A percentile compares a stretch with the other conserved stretches of the same genome.
Evolutionary conservation across 2,797 vertebrate species (phyloP).

Genomic region (Erethizon dorsatum): DNA sequence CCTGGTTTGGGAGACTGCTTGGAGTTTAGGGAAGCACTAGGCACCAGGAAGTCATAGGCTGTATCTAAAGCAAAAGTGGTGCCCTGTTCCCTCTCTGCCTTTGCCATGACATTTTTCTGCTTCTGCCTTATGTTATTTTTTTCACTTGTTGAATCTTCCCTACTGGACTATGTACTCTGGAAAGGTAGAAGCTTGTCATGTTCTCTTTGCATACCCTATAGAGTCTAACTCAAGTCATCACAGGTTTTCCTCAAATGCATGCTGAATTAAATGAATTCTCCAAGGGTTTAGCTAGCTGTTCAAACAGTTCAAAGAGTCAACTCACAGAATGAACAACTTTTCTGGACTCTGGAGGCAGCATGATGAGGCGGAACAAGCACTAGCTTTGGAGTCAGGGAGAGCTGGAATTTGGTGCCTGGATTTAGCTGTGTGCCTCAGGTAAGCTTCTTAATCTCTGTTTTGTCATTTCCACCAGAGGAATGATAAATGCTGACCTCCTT

Average conservation of each 20-base stretch:
- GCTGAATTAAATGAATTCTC: slow-evolving; percentile 47
- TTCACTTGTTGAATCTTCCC: slow-evolving; percentile 30
- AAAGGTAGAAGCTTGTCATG: slow-evolving; percentile 45
- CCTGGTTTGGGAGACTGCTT: not conserved
- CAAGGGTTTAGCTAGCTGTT: slow-evolving; percentile 56
- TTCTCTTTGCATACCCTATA: slow-evolving; percentile 33
- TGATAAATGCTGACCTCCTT: slow-evolving; percentile 52
- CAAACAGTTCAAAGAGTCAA: slow-evolving; percentile 33
- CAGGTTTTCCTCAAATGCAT: slow-evolving; percentile 58
- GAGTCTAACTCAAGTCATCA: slow-evolving; percentile 53
- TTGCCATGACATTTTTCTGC: not conserved
- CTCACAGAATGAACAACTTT: slow-evolving; percentile 25
- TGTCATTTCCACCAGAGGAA: slow-evolving; percentile 55
- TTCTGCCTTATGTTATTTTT: slow-evolving; percentile 44
- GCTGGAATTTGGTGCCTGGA: slow-evolving; percentile 16
- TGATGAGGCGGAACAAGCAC: slow-evolving; percentile 53
- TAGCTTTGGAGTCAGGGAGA: slow-evolving; percentile 25
- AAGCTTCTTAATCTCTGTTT: slow-evolving; percentile 70
- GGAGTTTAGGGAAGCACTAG: not conserved
- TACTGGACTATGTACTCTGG: not conserved
- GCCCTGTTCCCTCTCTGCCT: not conserved
- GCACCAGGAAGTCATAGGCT: not conserved
- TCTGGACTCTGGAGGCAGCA: slow-evolving; percentile 42
- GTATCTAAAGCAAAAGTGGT: slow-evolving; percentile 53
- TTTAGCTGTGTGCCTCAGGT: slow-evolving; percentile 51